phyloP scores from a whole-genome alignment of 1,140 invertebrate species.

The Copidosoma floridanum region DNA sequence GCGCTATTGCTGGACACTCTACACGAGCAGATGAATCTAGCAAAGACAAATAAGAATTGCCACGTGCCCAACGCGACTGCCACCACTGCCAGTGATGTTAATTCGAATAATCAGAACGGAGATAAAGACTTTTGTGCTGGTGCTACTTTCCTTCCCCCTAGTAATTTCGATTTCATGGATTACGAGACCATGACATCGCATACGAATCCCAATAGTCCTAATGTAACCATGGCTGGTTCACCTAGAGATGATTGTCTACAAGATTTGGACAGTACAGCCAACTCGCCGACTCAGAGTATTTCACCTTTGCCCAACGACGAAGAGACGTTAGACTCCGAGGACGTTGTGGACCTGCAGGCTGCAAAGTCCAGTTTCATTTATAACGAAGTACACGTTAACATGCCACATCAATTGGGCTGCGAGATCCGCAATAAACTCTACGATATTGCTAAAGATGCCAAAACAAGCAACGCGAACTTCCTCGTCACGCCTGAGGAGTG shows the following conservation, averaged over 20 bases:
- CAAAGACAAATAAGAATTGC: constrained; percentile 46
- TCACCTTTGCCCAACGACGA: constrained; percentile 46
- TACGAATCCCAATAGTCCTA: constrained; percentile 48
- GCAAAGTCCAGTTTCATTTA: constrained; percentile 46
- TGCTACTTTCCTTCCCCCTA: constrained; percentile 40
- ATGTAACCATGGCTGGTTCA: constrained; percentile 49
- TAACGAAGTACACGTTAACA: constrained; percentile 46
- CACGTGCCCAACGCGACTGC: constrained; percentile 40
- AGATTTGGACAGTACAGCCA: constrained; percentile 47
- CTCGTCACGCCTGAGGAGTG: constrained; percentile 57
- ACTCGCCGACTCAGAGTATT: constrained; percentile 44
- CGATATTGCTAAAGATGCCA: constrained; percentile 65
- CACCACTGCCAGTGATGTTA: constrained; percentile 48
- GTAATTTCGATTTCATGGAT: constrained; percentile 41
- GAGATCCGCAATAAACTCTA: constrained; percentile 40
- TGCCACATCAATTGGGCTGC: too few species aligned
- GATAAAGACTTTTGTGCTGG: constrained; percentile 33
- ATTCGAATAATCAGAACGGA: constrained; percentile 43
- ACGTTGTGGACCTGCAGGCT: constrained; percentile 41
- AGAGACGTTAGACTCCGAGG: constrained; percentile 47
- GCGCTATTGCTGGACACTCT: constrained; percentile 67
- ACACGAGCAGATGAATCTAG: constrained; percentile 67
- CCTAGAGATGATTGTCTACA: constrained; percentile 48
- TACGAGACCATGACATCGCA: constrained; percentile 43
- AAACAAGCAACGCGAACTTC: constrained; percentile 67